Conservation (phyloP, 2,797 vertebrate species). For the Serranus cabrilla region DNA sequence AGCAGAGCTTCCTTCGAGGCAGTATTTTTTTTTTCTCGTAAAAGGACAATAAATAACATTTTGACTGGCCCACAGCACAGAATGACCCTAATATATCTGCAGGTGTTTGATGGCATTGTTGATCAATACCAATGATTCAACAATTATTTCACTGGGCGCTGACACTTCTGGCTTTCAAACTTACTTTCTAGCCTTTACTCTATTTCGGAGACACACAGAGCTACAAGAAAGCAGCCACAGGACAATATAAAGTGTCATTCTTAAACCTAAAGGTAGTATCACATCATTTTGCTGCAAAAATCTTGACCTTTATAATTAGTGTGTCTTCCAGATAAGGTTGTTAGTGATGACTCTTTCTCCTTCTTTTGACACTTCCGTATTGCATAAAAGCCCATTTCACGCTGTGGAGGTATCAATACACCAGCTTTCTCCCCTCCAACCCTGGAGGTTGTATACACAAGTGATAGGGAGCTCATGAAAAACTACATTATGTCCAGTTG, state of each 20-base stretch:
- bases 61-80: slow-evolving; percentile 30
- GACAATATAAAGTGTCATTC: not conserved
- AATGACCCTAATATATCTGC: slow-evolving; percentile 52
- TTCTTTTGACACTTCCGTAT: slow-evolving; percentile 10
- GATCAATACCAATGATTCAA: slow-evolving; percentile 57
- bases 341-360: slow-evolving; percentile 15
- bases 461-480: slow-evolving; percentile 73
- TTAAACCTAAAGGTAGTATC: not conserved
- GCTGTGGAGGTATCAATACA: slow-evolving; percentile 34
- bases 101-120: slow-evolving; percentile 30
- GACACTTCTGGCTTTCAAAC: slow-evolving; percentile 29
- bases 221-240: not conserved
- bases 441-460: slow-evolving; percentile 69
- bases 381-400: slow-evolving; percentile 52
- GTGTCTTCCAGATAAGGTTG: slow-evolving; percentile 11
- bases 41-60: slow-evolving; percentile 57
- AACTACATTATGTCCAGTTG: slow-evolving; percentile 73
- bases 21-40: slow-evolving; percentile 28
- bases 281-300: not conserved
- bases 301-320: slow-evolving; percentile 13
- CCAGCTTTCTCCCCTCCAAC: slow-evolving; percentile 40
- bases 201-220: not conserved
- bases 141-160: slow-evolving; percentile 27
- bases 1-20: slow-evolving; percentile 31
- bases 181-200: slow-evolving; percentile 2